Evolutionary conservation across 2,888 invertebrate species (phyloP), one percentile per base, ranked within the genome.

Genomic region (Cryptophagus acutangulus): DNA sequence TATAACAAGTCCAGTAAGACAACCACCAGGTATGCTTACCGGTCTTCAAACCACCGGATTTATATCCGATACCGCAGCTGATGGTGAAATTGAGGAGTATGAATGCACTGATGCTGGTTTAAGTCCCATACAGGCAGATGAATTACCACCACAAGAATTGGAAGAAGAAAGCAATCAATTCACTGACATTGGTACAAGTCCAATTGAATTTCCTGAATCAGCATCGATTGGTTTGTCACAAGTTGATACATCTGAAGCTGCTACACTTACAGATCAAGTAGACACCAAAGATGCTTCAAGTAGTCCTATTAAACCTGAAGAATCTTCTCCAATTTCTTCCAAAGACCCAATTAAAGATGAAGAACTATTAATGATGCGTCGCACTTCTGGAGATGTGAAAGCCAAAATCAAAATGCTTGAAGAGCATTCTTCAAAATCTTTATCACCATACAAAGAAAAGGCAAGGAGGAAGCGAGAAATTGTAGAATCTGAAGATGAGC

Each of bases 41-140:
- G 69, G 69, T 8, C 55, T 66, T 14, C 67, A 66, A 54, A 69
- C 70, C 1, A 69, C 70, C 2, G 70, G 69, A 13, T 69, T 70
- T 40, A 63, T 66, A 24, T 74, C 74, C 1, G 74, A 74, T 46
- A 71, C 67, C 12, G 67, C 69, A 2, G 62, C 66, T 15, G 57
- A 52, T 16, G 46, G 42, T 9, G 67, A 69, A 52, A 50, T 59
- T 16, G 75, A 75, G 61, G 75, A 75, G 59, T 66, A 67, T 33
- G 75, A 76, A 58, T 58, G 74, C 18, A 75, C 75, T 1, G 75
- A 76, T 57, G 74, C 75, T 17, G 76, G 74, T 2, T 55, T 76
- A 35, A 75, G 75, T 57, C 75, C 76, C 2, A 75, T 76, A 30
- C 74, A 73, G 59, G 71, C 72, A 8, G 75, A 75, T 52, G 75